Conservation (phyloP, 2,113 vertebrate species). For the Thunnus maccoyii region DNA sequence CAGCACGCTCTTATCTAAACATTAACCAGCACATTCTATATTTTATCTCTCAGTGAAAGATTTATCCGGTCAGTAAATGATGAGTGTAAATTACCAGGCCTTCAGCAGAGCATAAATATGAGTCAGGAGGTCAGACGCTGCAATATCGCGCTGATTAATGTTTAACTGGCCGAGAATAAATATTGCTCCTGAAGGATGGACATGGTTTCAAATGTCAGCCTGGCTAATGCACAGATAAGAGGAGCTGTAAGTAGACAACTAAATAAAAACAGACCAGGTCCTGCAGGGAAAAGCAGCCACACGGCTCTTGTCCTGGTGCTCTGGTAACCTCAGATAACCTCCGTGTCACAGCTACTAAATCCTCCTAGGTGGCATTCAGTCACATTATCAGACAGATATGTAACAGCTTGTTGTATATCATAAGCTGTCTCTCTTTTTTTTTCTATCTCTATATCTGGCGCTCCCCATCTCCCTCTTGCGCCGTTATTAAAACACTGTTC, state of each 20-base stretch:
- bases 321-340: slow-evolving; percentile 42
- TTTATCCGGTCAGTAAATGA: slow-evolving; percentile 70
- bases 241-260: slow-evolving; percentile 15
- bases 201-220: slow-evolving; percentile 29
- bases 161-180: slow-evolving; percentile 47
- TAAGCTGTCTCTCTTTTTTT: not conserved
- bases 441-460: slow-evolving; percentile 29
- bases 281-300: not conserved
- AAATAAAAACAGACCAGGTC: slow-evolving; percentile 26
- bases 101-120: slow-evolving; percentile 55
- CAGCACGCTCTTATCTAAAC: slow-evolving; percentile 23
- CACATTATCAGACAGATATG: slow-evolving; percentile 7
- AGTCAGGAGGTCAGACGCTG: slow-evolving; percentile 58
- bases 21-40: slow-evolving; percentile 7
- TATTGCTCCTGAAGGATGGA: slow-evolving; percentile 46
- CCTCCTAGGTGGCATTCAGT: slow-evolving; percentile 3
- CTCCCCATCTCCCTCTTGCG: slow-evolving; percentile 15
- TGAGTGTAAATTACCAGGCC: slow-evolving; percentile 62
- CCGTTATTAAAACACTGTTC: slow-evolving; percentile 50
- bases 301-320: slow-evolving; percentile 8
- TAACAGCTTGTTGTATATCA: slow-evolving; percentile 29
- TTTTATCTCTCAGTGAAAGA: slow-evolving; percentile 49
- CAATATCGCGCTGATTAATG: slow-evolving; percentile 65
- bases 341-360: not conserved
- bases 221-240: slow-evolving; percentile 47